Evolutionary conservation across 2,113 vertebrate genomes (phyloP).

Genomic region (Saguinus imperator): DNA sequence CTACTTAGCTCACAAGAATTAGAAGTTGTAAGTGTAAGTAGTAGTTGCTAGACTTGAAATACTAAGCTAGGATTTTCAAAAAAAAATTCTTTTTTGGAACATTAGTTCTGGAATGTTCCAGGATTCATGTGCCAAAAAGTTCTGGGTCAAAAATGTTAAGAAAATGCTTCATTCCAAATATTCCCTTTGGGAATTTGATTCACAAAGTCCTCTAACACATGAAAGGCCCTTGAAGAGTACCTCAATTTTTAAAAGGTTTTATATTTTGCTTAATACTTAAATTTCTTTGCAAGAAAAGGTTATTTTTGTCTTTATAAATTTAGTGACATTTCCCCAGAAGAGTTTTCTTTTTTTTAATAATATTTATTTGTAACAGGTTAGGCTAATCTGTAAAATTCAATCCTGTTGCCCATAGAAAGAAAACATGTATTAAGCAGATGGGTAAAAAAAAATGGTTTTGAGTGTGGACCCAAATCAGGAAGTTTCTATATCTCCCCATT

Average conservation of each 20-base stretch:
- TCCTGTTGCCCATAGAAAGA: slow-evolving; percentile 12
- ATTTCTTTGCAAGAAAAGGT: not conserved
- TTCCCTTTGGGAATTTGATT: slow-evolving; percentile 6
- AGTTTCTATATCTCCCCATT: not conserved
- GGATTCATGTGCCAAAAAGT: not conserved
- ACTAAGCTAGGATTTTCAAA: not conserved
- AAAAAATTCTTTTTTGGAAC: slow-evolving; percentile 10
- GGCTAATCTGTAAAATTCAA: not conserved
- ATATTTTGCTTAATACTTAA: not conserved
- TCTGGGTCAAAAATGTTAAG: not conserved
- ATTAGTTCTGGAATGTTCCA: slow-evolving; percentile 19
- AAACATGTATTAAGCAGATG: not conserved
- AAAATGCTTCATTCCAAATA: not conserved
- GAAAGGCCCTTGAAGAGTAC: not conserved
- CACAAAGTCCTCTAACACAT: not conserved
- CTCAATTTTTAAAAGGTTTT: not conserved
- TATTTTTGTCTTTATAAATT: not conserved
- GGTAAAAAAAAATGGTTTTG: not conserved
- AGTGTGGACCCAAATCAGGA: not conserved
- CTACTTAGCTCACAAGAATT: not conserved
- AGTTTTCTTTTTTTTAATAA: not conserved
- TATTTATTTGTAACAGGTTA: not conserved
- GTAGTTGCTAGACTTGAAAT: slow-evolving; percentile 9
- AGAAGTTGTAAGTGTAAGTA: not conserved
- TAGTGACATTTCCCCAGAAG: not conserved